These are phyloP conservation scores for Vulpes vulpes DNA, from an alignment of 2,113 vertebrate species.

Conservation along the genomic window DNA sequence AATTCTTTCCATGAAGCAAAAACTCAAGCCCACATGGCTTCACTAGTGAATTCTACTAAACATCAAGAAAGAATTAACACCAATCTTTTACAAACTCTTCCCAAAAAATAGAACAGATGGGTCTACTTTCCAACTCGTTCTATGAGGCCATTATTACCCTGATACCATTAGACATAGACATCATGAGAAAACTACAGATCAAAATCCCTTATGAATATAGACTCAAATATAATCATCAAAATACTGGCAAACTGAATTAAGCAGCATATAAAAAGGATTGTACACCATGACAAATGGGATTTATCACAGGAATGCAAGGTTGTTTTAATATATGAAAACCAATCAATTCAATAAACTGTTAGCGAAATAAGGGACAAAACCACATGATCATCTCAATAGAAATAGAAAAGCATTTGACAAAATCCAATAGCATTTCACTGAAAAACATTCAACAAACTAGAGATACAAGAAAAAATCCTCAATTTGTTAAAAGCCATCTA, in stretches of 20 bases:
- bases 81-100: neutral
- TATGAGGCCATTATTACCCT: neutral
- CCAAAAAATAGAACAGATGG: neutral
- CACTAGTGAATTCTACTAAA: neutral
- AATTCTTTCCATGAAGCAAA: neutral
- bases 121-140: neutral
- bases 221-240: neutral
- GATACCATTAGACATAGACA: neutral
- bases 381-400: neutral
- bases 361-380: neutral
- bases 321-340: neutral
- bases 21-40: neutral
- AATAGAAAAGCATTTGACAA: neutral
- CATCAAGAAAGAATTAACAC: neutral
- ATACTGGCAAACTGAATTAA: neutral
- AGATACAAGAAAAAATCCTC: neutral
- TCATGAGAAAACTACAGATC: neutral
- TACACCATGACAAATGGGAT: neutral
- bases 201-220: neutral
- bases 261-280: neutral
- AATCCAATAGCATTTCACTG: neutral
- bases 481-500: neutral
- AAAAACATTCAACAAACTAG: neutral
- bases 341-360: neutral
- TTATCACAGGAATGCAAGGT: neutral